phyloP scores from a whole-genome alignment of 2,113 vertebrate genomes.

The Strix aluco region DNA sequence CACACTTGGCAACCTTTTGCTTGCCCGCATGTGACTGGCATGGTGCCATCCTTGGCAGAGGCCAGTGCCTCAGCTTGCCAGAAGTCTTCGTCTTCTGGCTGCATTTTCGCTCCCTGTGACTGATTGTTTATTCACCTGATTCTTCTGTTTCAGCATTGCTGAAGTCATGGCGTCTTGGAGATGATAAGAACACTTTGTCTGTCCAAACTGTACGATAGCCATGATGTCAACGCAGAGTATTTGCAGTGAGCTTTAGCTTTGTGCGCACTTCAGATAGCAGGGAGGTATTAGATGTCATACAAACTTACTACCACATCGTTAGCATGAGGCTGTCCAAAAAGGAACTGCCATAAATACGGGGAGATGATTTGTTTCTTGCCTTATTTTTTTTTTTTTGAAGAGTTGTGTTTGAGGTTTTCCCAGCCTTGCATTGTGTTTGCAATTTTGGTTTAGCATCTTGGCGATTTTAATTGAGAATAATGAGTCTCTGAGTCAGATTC shows the following conservation, averaged over 20 bases:
- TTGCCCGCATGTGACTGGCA: slow-evolving; percentile 61
- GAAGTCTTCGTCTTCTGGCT: slow-evolving; percentile 61
- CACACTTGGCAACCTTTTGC: slow-evolving; percentile 56
- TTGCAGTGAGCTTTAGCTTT: neutral
- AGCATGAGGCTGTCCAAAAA: neutral
- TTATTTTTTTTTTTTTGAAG: neutral
- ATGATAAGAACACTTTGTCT: neutral
- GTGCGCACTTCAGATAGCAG: neutral
- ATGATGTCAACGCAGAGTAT: neutral
- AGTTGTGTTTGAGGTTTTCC: neutral
- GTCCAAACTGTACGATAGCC: neutral
- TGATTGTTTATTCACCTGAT: slow-evolving; percentile 59
- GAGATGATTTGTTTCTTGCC: neutral
- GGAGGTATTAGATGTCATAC: neutral
- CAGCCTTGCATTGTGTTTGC: neutral
- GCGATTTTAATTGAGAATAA: neutral
- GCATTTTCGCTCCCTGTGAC: neutral
- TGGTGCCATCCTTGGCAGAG: slow-evolving; percentile 59
- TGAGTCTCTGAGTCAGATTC: neutral
- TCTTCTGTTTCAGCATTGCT: neutral
- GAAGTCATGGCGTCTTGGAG: slow-evolving; percentile 4
- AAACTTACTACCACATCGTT: neutral
- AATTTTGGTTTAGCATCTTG: neutral
- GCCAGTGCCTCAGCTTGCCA: slow-evolving; percentile 70
- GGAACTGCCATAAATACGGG: neutral